phyloP scores from a whole-genome alignment of 1,140 invertebrate genomes.

The Mesaphorura yosii region DNA sequence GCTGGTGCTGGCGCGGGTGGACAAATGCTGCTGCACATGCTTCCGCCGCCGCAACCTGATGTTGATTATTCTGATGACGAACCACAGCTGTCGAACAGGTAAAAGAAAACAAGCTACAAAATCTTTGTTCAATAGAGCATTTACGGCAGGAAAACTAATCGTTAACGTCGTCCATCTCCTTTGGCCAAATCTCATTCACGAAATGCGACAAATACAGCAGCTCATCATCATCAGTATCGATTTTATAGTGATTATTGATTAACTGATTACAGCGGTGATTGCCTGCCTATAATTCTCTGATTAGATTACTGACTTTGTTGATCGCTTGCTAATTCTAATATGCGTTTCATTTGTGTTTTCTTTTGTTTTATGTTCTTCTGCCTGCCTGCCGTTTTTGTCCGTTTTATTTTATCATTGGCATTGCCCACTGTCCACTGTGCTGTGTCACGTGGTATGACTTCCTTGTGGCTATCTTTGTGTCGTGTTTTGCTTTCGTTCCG shows the following conservation, averaged over 20 bases:
- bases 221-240: no score
- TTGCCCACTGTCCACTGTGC: constrained; percentile 35
- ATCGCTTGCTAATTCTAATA: constrained; percentile 16
- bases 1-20: no score
- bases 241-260: no score
- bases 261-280: no score
- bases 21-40: no score
- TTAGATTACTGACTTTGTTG: no score
- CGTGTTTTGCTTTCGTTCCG: no score
- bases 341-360: constrained; percentile 25
- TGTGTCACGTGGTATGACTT: no score
- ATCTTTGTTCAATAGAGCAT: not conserved
- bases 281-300: no score
- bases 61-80: constrained; percentile 83
- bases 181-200: not conserved
- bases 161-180: not conserved
- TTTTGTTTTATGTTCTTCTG: constrained; percentile 7
- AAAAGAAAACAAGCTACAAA: not conserved
- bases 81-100: constrained; percentile 33
- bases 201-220: no score
- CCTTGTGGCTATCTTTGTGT: no score
- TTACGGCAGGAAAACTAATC: not conserved
- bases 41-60: constrained; percentile 68
- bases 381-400: no score
- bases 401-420: constrained; percentile 33